Percentiles rank a stretch among this genome's conserved stretches.
Conservation (phyloP, 2,113 vertebrate species). For the Jacana jacana region DNA sequence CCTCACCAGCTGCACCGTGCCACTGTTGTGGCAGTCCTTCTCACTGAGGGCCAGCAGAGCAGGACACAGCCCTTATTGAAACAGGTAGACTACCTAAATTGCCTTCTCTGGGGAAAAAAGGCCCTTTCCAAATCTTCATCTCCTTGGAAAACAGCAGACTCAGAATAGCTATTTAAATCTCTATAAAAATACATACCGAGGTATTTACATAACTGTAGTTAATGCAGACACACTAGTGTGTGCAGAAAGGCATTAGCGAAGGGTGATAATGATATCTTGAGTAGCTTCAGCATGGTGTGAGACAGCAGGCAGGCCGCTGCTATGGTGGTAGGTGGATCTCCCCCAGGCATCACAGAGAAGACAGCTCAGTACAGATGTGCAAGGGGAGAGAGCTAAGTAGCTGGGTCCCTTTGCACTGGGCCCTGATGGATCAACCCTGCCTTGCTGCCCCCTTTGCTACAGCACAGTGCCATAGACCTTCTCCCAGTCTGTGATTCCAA, state of each 20-base stretch:
- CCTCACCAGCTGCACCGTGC: fast-evolving
- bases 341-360: neutral
- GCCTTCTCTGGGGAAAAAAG: neutral
- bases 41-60: neutral
- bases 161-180: neutral
- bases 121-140: neutral
- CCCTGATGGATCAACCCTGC: too few relatives aligned
- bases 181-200: neutral
- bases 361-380: neutral
- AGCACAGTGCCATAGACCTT: neutral
- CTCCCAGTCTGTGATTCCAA: neutral
- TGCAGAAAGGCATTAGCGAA: neutral
- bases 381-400: neutral
- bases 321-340: neutral
- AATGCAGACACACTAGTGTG: neutral
- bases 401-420: fast-evolving
- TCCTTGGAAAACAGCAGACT: neutral
- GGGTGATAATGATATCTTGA: neutral
- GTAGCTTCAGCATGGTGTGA: neutral
- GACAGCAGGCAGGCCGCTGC: neutral
- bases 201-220: neutral
- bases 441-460: neutral
- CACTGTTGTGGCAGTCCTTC: neutral
- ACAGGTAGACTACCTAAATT: neutral
- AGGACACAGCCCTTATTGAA: neutral